Base-by-base conservation (phyloP, 2,888 invertebrate genomes). In the Nudaria mundana region DNA sequence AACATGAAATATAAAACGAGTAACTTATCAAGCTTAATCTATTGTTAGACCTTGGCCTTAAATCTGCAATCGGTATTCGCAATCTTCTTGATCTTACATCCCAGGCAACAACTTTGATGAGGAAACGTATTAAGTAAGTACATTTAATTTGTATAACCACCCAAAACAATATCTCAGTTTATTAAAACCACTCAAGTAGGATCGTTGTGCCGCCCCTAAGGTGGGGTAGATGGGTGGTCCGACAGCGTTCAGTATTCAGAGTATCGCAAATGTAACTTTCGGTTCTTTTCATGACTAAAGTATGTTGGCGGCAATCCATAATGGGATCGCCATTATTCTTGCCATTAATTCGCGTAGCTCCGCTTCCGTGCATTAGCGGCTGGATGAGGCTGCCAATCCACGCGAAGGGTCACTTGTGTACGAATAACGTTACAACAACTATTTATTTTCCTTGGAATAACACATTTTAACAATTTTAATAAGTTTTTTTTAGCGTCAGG, bases 301-400 rank as follows among this genome's bases (percentile, higher is more conserved):
- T 87, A 88, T 87, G 88, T 88, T 89, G 89, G 89, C 89, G 88
- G 88, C 89, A 87, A 89, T 89, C 89, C 89, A 89, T 89, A 89
- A 89, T 89, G 89, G 89, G 83, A 85, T 87, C 81, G 85, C 88
- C 87, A 88, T 89, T 89, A 88, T 88, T 88, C 88, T 86, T 88
- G 81, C 88, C 86, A 87, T 88, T 88, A 87, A 88, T 88, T 86
- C 87, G 81, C 80, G 76, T 84, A 78, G 83, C 83, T 76, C 80
- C 73, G 79, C 86, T 88, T 86, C 86, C 86, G 85, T 87, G 86
- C 88, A 88, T 88, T 88, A 88, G 86, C 77, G 85, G 80, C 66
- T 76, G 77, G 74, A 68, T 71, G 74, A 69, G 64, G 71, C 80
- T 85, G 85, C 84, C 86, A 86, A 84, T 84, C 81, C 70, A 59